A percentile compares a stretch with the other conserved stretches of the same genome.
Conservation (phyloP, 2,797 vertebrate genomes). For the Leptatherina wallacei region DNA sequence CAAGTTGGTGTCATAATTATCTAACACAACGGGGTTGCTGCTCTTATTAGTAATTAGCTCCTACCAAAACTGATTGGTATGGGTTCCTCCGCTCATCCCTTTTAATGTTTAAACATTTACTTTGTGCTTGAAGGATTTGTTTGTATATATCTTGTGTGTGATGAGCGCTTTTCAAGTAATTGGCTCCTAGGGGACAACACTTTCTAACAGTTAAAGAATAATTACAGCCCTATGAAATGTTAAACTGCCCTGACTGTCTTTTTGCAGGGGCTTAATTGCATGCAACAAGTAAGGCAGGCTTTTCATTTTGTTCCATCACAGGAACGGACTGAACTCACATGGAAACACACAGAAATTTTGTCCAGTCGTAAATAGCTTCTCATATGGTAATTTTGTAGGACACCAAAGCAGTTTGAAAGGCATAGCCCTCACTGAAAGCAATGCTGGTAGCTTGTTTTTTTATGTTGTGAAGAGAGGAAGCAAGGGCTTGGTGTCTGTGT, state of each 20-base stretch:
- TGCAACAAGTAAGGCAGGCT: constrained; percentile 95
- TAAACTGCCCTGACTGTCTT: constrained; percentile 93
- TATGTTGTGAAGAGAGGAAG: constrained; percentile 66
- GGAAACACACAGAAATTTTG: constrained; percentile 90
- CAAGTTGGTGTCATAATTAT: constrained; percentile 92
- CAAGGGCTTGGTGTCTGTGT: constrained; percentile 65
- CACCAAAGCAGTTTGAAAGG: constrained; percentile 87
- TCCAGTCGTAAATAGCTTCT: constrained; percentile 90
- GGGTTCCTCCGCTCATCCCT: constrained; percentile 91
- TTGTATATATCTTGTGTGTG: constrained; percentile 96
- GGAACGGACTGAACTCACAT: constrained; percentile 90
- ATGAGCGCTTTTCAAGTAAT: constrained; percentile 98
- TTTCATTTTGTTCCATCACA: constrained; percentile 91
- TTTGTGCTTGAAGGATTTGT: constrained; percentile 99
- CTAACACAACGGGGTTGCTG: constrained; percentile 91
- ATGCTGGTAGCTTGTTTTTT: constrained; percentile 65
- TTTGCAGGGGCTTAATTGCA: constrained; percentile 93
- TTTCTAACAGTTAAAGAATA: constrained; percentile 98
- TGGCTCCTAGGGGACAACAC: constrained; percentile 96
- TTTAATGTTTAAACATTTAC: constrained; percentile 98
- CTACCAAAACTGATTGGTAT: constrained; percentile 92
- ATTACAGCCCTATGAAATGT: constrained; percentile 97
- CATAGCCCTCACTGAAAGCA: constrained; percentile 79
- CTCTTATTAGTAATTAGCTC: constrained; percentile 98
- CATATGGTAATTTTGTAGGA: constrained; percentile 91